These are phyloP conservation scores for Macheiramphus alcinus DNA, from an alignment of 2,113 vertebrate species.

Conservation along the genomic window DNA sequence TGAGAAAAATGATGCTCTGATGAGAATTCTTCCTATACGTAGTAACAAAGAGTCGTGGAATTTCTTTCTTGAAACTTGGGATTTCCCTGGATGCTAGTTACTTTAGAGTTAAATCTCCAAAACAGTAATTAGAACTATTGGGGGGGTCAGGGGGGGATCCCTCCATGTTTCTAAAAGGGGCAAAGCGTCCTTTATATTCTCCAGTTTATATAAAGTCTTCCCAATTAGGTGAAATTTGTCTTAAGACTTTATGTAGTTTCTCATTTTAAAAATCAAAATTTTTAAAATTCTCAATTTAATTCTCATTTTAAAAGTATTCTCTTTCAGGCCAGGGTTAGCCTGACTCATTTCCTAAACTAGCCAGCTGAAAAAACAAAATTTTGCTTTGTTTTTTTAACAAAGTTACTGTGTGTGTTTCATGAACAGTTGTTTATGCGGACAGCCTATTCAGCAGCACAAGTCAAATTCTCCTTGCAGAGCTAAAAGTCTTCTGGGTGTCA, in stretches of 20 bases:
- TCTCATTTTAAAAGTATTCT: background rate
- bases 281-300: background rate
- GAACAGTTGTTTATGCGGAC: background rate
- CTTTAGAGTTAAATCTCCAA: background rate
- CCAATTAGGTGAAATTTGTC: background rate
- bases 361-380: background rate
- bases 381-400: background rate
- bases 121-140: background rate
- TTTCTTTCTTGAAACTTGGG: background rate
- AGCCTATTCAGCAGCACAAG: background rate
- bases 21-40: background rate
- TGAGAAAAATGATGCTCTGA: background rate
- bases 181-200: background rate
- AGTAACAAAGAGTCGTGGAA: background rate
- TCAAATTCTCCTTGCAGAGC: background rate
- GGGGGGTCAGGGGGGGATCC: background rate
- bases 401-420: background rate
- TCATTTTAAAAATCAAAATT: background rate
- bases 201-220: background rate
- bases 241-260: background rate
- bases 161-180: background rate
- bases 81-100: background rate
- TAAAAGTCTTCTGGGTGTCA: background rate
- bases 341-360: background rate
- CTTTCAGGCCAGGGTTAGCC: background rate